A percentile compares a stretch with the other conserved stretches of the same genome.
These are phyloP conservation scores for Setipinna tenuifilis DNA, from an alignment of 2,797 vertebrate species.

Conservation along the genomic window DNA sequence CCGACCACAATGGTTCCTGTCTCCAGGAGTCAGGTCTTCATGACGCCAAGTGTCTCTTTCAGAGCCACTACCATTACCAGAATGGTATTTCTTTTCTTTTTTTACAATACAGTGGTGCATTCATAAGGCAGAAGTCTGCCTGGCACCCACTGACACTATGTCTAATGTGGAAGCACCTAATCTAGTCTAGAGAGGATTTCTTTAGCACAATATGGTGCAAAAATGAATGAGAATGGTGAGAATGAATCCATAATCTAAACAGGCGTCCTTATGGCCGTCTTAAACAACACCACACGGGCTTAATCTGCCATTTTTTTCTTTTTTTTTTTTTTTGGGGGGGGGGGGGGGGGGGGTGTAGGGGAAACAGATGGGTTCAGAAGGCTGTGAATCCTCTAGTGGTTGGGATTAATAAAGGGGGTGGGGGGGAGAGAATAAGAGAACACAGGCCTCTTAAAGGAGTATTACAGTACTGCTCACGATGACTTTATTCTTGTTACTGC, in stretches of 20 bases:
- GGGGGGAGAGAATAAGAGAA: conserved; percentile 4
- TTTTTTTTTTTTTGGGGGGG: background rate
- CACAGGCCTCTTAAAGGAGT: conserved; percentile 9
- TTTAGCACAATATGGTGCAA: background rate
- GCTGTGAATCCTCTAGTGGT: conserved; percentile 23
- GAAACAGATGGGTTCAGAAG: background rate
- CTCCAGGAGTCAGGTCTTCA: conserved; percentile 7
- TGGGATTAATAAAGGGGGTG: conserved; percentile 4
- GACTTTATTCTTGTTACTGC: background rate
- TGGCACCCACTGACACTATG: background rate
- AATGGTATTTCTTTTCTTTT: background rate
- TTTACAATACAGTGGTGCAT: background rate
- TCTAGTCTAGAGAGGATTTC: conserved; percentile 5
- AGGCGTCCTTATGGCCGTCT: background rate
- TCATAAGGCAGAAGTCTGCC: background rate
- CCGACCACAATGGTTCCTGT: conserved; percentile 18
- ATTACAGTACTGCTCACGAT: background rate
- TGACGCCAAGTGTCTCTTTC: background rate
- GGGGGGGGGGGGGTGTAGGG: no score
- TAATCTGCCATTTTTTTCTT: background rate
- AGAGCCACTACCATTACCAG: background rate
- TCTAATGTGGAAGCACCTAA: conserved; percentile 1
- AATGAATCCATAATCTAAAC: conserved; percentile 11
- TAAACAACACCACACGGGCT: background rate
- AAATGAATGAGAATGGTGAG: background rate